Evolutionary conservation across 2,888 invertebrate genomes (phyloP).

Genomic region (Anodontia alba): DNA sequence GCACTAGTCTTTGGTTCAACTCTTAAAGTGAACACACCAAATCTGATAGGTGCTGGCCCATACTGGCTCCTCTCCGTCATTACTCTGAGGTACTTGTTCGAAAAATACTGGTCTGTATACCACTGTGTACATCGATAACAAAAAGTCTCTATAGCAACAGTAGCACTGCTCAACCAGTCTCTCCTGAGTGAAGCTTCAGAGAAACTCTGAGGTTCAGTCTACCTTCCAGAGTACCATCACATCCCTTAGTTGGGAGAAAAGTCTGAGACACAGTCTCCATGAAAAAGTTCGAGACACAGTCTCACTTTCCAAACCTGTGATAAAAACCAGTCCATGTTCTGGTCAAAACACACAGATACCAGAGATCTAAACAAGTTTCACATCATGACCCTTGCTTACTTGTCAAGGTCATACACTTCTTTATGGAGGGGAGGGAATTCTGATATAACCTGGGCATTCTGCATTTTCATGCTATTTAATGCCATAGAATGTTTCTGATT

Average conservation of each 20-base stretch:
- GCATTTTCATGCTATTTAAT: conserved; percentile 82
- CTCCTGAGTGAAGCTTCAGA: neutral
- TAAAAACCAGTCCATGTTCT: neutral
- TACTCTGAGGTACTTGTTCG: neutral
- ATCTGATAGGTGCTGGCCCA: neutral
- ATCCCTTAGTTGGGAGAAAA: neutral
- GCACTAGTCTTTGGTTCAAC: neutral
- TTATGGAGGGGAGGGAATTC: conserved; percentile 80
- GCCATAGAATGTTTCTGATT: conserved; percentile 81
- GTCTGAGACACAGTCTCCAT: conserved; percentile 6
- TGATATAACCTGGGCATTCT: conserved; percentile 66
- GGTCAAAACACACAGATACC: conserved; percentile 10
- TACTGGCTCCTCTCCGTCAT: neutral
- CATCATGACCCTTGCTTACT: neutral
- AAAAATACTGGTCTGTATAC: conserved; percentile 7
- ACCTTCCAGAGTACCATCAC: neutral
- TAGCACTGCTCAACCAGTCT: neutral
- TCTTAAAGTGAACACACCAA: neutral
- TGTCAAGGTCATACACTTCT: conserved; percentile 75
- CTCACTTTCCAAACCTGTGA: neutral
- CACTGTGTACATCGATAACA: conserved; percentile 10
- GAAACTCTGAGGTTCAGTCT: neutral
- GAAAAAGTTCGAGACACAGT: neutral
- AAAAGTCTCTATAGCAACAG: neutral
- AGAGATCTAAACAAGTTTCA: neutral